Conservation (phyloP, 1,140 invertebrate species). For the Formica exsecta region DNA sequence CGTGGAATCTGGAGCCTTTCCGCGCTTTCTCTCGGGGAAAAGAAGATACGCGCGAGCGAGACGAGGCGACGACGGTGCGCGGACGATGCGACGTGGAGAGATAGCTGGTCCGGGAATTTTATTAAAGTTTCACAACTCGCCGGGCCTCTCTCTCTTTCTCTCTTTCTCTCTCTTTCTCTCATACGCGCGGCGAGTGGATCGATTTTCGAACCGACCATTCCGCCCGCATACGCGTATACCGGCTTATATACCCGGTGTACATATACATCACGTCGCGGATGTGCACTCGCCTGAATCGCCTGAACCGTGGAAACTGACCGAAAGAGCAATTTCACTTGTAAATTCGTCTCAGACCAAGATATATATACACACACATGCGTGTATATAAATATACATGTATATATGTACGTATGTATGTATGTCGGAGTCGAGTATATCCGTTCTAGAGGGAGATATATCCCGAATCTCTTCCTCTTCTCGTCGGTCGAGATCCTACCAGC, state of each 20-base stretch:
- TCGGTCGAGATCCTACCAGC: slow-evolving; percentile 37
- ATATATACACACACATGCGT: background rate
- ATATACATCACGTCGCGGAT: slow-evolving; percentile 21
- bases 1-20: background rate
- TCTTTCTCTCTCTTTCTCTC: background rate
- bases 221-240: slow-evolving; percentile 38
- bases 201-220: slow-evolving; percentile 66
- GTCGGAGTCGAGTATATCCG: slow-evolving; percentile 23
- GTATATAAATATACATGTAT: background rate
- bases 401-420: background rate
- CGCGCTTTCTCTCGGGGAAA: background rate
- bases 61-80: background rate
- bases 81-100: background rate
- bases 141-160: background rate
- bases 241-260: slow-evolving; percentile 52
- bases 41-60: background rate
- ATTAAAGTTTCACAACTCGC: slow-evolving; percentile 70
- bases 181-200: slow-evolving; percentile 30
- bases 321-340: slow-evolving; percentile 76
- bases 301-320: slow-evolving; percentile 63
- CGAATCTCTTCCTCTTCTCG: slow-evolving; percentile 15
- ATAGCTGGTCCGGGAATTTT: slow-evolving; percentile 58
- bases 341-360: slow-evolving; percentile 57
- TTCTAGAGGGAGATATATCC: slow-evolving; percentile 32
- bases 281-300: slow-evolving; percentile 47